Conservation (phyloP, 1,140 invertebrate genomes). For the Drosophila sp. region DNA sequence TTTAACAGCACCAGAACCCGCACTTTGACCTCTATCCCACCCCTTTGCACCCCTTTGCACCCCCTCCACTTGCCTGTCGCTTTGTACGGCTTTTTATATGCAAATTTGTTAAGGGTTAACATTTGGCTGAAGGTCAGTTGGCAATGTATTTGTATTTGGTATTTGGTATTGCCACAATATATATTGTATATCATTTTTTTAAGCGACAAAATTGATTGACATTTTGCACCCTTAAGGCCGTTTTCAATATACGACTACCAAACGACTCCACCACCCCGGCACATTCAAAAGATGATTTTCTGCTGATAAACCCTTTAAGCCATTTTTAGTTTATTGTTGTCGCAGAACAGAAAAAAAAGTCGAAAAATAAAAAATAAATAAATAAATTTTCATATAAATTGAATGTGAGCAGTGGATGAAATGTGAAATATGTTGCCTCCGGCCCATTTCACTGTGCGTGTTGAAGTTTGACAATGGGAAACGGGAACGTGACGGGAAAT, state of each 20-base stretch:
- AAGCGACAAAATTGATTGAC: slow-evolving; percentile 82
- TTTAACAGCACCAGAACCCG: slow-evolving; percentile 60
- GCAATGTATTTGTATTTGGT: slow-evolving; percentile 59
- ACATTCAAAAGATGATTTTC: slow-evolving; percentile 60
- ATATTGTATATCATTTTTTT: slow-evolving; percentile 76
- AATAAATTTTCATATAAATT: slow-evolving; percentile 59
- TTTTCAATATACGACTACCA: slow-evolving; percentile 63
- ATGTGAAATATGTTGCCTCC: slow-evolving; percentile 37
- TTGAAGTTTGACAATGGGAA: slow-evolving; percentile 20
- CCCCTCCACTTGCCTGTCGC: not conserved
- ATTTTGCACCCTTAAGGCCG: slow-evolving; percentile 74
- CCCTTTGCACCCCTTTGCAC: too few relatives aligned
- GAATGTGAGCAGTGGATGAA: slow-evolving; percentile 47
- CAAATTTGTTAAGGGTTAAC: slow-evolving; percentile 79
- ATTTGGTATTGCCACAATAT: slow-evolving; percentile 58
- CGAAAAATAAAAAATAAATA: slow-evolving; percentile 22
- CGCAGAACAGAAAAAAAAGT: slow-evolving; percentile 28
- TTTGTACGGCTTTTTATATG: slow-evolving; percentile 71
- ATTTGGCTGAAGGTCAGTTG: slow-evolving; percentile 78
- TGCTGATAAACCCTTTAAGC: slow-evolving; percentile 67
- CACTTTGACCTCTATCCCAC: too few relatives aligned
- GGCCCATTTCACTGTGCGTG: slow-evolving; percentile 27
- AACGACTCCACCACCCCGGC: slow-evolving; percentile 30
- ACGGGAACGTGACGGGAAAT: not conserved
- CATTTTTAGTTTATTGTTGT: slow-evolving; percentile 77